phyloP scores from a whole-genome alignment of 2,113 vertebrate genomes.

The Dipodomys stephensi region DNA sequence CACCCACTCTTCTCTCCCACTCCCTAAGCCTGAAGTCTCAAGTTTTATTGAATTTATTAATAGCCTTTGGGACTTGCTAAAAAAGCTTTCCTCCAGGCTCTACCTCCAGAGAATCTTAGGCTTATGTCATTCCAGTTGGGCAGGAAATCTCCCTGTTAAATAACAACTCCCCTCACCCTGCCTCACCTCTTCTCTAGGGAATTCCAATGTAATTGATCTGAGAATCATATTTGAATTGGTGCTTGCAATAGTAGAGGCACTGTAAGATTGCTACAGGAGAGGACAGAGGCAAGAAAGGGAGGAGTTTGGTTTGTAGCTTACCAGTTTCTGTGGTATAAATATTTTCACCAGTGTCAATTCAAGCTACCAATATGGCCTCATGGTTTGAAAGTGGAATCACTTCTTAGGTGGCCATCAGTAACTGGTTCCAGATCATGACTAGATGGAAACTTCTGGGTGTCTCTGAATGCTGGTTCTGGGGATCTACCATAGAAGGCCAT shows the following conservation, averaged over 20 bases:
- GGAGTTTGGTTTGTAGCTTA: not conserved
- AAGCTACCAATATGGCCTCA: not conserved
- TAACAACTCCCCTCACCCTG: not conserved
- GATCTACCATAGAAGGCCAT: constrained; percentile 75
- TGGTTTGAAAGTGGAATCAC: not conserved
- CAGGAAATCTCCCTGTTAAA: constrained; percentile 42
- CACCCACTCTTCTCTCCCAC: constrained; percentile 74
- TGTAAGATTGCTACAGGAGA: not conserved
- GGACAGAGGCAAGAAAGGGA: not conserved
- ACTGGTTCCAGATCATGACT: not conserved
- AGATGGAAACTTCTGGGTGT: constrained; percentile 43
- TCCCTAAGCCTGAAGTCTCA: constrained; percentile 66
- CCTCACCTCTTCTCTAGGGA: not conserved
- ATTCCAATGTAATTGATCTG: not conserved
- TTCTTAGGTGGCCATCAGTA: not conserved
- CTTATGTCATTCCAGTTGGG: constrained; percentile 25
- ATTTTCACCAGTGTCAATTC: not conserved
- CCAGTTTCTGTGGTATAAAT: constrained; percentile 18
- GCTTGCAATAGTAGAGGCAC: not conserved
- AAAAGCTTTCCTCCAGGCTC: constrained; percentile 47
- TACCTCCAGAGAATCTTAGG: constrained; percentile 51
- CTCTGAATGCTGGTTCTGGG: constrained; percentile 54
- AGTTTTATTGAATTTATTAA: constrained; percentile 66
- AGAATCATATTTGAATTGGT: constrained; percentile 3
- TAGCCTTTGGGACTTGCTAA: constrained; percentile 59